These are phyloP conservation scores for Tipula unca DNA, from an alignment of 2,888 invertebrate species.

Conservation along the genomic window DNA sequence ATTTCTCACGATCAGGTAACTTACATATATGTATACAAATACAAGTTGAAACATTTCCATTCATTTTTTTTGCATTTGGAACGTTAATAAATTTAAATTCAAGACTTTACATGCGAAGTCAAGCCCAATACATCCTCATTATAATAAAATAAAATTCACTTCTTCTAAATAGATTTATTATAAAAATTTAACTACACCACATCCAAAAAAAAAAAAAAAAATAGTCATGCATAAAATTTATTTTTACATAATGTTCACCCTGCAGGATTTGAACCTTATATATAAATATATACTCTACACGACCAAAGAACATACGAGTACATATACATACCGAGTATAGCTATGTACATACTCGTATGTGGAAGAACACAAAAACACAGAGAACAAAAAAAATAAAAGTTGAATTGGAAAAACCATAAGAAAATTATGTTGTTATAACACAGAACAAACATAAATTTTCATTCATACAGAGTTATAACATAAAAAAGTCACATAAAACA, in stretches of 20 bases:
- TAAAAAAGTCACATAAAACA: slow-evolving; percentile 14
- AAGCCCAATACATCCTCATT: not conserved
- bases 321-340: not conserved
- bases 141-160: slow-evolving; percentile 14
- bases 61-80: not conserved
- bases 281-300: not conserved
- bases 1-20: not conserved
- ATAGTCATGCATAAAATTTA: not conserved
- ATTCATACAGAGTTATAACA: not conserved
- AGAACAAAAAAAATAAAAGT: not conserved
- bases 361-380: not conserved
- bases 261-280: not conserved
- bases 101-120: not conserved
- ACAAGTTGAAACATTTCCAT: not conserved
- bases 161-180: slow-evolving; percentile 14
- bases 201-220: not conserved
- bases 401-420: slow-evolving; percentile 14
- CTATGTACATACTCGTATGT: too few relatives aligned
- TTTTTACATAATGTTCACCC: not conserved
- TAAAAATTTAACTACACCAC: not conserved
- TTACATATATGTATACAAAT: not conserved
- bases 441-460: slow-evolving; percentile 8
- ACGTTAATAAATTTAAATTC: not conserved
- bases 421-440: not conserved
- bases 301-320: not conserved